Conservation (phyloP, 2,113 vertebrate genomes). For the Urocynchramus pylzowi region DNA sequence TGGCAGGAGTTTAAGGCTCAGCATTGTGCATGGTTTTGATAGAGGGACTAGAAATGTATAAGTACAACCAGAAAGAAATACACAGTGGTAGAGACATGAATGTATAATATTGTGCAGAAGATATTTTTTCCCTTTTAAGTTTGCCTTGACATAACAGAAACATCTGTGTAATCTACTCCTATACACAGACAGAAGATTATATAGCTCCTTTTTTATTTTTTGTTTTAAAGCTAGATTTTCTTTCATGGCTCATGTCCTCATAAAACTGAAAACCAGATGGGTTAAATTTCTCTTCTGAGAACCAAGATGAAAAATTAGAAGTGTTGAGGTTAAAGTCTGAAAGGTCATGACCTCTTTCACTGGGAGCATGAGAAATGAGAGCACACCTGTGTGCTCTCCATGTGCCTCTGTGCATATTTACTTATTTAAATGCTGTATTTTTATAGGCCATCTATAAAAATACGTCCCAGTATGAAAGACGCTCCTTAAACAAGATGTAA, state of each 20-base stretch:
- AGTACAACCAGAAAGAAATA: not conserved
- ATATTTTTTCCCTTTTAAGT: not conserved
- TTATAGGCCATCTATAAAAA: not conserved
- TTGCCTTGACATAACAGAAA: not conserved
- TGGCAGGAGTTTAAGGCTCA: not conserved
- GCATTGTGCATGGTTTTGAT: not conserved
- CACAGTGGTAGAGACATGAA: not conserved
- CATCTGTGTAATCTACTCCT: not conserved
- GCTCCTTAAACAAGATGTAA: not conserved
- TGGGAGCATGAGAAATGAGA: not conserved
- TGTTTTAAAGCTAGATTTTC: not conserved
- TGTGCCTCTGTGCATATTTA: not conserved
- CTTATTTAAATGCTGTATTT: not conserved
- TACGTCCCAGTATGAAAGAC: not conserved
- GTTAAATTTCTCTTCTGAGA: slow-evolving; percentile 1
- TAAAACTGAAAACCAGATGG: slow-evolving; percentile 38
- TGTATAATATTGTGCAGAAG: not conserved
- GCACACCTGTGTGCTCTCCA: not conserved
- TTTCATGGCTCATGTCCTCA: slow-evolving; percentile 1
- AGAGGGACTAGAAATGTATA: not conserved
- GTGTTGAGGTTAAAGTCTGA: not conserved
- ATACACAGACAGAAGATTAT: not conserved
- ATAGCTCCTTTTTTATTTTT: not conserved
- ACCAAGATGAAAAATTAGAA: slow-evolving; percentile 9
- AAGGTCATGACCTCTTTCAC: slow-evolving; percentile 21